Evolutionary conservation across 2,113 vertebrate species (phyloP).

Genomic region (Zapus hudsonius): DNA sequence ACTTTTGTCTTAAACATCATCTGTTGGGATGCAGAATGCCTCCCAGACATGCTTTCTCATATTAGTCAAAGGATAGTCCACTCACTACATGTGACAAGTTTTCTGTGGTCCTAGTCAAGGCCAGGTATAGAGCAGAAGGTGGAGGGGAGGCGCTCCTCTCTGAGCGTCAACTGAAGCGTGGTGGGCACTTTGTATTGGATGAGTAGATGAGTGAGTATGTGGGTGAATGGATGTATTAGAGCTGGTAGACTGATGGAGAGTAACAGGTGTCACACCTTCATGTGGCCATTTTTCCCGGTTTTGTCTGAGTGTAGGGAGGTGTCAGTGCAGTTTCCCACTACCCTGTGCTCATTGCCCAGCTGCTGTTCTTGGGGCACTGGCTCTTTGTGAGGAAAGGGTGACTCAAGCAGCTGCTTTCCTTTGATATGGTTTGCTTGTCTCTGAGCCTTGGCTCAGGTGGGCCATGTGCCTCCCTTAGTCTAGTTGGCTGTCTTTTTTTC

Average conservation of each 20-base stretch:
- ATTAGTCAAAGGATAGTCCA: too few relatives aligned
- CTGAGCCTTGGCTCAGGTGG: neutral
- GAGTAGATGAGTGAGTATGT: too few relatives aligned
- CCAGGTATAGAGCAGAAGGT: neutral
- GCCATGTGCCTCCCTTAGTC: neutral
- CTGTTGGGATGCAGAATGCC: neutral
- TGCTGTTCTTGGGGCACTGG: neutral
- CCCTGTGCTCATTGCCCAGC: neutral
- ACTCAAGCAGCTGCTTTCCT: too few relatives aligned
- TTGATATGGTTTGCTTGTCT: neutral
- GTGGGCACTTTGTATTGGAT: neutral
- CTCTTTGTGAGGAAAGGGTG: neutral
- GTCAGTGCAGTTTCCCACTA: too few relatives aligned
- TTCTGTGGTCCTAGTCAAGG: too few relatives aligned
- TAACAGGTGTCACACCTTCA: neutral
- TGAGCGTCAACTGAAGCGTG: rapidly evolving
- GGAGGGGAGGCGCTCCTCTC: neutral
- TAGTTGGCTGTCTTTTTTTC: neutral
- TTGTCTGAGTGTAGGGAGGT: neutral
- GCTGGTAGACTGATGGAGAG: neutral
- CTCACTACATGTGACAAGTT: too few relatives aligned
- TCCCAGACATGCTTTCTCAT: too few relatives aligned
- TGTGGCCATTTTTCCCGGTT: neutral
- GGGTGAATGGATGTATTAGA: neutral
- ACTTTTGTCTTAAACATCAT: neutral